Evolutionary conservation across 1,140 invertebrate species (phyloP), one percentile per base, ranked within the genome.

Genomic region (Dryas iulia): DNA sequence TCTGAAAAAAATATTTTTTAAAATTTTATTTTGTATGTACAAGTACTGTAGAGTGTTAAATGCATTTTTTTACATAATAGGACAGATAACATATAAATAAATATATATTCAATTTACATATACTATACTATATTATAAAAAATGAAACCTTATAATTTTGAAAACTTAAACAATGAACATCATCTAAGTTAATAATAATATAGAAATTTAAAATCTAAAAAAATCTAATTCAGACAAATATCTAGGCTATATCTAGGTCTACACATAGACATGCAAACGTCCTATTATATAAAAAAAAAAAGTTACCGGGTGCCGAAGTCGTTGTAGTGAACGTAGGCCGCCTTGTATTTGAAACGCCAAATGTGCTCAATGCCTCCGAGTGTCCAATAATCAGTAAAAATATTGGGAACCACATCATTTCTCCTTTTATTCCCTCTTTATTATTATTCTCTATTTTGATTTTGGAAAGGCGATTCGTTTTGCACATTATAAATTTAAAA

Each of bases 351-450:
- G 93, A 94, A 77, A 95, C 95, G 18, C 94, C 94, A 77, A 95
- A 95, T 60, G 94, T 95, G 28, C 94, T 95, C 18, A 95, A 88
- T n/a, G 94, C 94, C 66, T 94, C 92, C 4, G 91, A 81, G 56
- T 86, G 78, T 24, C 78, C 76, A 23, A 79, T 73, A n/a, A 89
- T 74, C 66, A 92, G 87, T 57, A 54, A 26, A 31, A 74, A 26
- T 4, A 57, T 18, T 58, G 56, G 7, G 12, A 66, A 63, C 71
- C 67, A 71, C 63, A 68, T 69, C 60, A 47, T 47, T 47, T 47
- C 18, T 21, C 18, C 12, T 14, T 39, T 39, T 39, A 39, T 39
- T 14, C 7, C n/a, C n/a, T 69, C 39, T 33, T 47, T 62, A 30
- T 68, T 58, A 58, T 63, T 59, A 18, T 18, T 39, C 31, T 57